A percentile compares a stretch with the other conserved stretches of the same genome.
phyloP scores from a whole-genome alignment of 2,113 vertebrate species.

The Nannospalax galili region DNA sequence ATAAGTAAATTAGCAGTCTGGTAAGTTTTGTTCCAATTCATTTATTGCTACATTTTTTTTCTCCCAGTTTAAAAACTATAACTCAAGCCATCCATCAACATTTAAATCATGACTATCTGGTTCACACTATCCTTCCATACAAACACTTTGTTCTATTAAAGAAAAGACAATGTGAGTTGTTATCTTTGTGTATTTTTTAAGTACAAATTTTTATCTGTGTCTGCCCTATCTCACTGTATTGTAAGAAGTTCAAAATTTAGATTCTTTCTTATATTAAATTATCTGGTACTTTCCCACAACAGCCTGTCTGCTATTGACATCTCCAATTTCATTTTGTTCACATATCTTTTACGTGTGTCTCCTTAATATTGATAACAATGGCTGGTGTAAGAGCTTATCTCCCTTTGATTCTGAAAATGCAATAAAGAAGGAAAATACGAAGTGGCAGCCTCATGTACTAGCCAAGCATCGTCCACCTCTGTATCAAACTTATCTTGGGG shows the following conservation, averaged over 20 bases:
- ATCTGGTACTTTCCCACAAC: constrained; percentile 82
- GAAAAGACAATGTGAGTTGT: constrained; percentile 32
- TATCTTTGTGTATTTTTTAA: constrained; percentile 80
- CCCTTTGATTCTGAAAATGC: constrained; percentile 83
- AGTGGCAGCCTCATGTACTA: constrained; percentile 79
- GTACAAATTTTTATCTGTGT: constrained; percentile 81
- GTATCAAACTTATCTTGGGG: constrained; percentile 59
- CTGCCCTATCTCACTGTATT: constrained; percentile 82
- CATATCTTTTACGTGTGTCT: constrained; percentile 81
- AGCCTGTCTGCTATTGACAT: constrained; percentile 80
- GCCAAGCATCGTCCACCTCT: constrained; percentile 77
- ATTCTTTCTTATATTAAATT: constrained; percentile 86
- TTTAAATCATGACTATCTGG: constrained; percentile 44
- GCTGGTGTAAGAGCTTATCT: constrained; percentile 84
- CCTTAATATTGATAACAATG: constrained; percentile 85
- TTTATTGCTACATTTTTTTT: constrained; percentile 14
- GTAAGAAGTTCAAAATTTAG: constrained; percentile 80
- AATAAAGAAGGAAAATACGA: constrained; percentile 85
- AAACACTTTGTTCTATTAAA: constrained; percentile 66
- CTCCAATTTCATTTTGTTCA: constrained; percentile 86
- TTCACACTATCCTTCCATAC: constrained; percentile 30
- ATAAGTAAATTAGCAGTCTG: neutral
- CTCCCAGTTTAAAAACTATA: neutral
- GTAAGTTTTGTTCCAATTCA: neutral
- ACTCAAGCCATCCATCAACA: neutral